Percentiles rank a stretch among this genome's conserved stretches.
These are phyloP conservation scores for Penaeus indicus DNA, from an alignment of 1,140 invertebrate species.

Conservation along the genomic window DNA sequence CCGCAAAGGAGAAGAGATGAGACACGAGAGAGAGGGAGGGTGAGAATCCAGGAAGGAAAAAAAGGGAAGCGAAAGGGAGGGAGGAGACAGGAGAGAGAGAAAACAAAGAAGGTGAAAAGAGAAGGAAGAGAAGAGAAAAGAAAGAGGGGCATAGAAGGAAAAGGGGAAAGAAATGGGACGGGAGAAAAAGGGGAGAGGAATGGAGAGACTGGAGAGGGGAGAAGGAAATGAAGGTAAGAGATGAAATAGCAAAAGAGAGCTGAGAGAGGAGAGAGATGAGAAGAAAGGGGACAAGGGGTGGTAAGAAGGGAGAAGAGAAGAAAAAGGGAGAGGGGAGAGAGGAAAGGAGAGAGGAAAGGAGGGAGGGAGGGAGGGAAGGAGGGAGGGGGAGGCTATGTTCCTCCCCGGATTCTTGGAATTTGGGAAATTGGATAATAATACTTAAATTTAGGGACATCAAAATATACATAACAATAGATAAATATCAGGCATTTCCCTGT, in stretches of 20 bases:
- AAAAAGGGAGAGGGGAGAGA: not conserved
- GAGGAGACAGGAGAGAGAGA: not conserved
- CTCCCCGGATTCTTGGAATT: not conserved
- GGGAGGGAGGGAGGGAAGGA: not conserved
- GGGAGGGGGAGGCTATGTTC: not conserved
- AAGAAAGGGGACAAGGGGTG: not conserved
- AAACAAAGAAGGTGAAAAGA: not conserved
- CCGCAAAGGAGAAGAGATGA: no score
- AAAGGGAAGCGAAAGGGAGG: not conserved
- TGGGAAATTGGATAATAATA: not conserved
- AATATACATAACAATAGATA: not conserved
- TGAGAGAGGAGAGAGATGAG: not conserved
- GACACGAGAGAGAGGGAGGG: no score
- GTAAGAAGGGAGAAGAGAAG: not conserved
- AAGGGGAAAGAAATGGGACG: no score
- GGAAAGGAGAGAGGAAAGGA: not conserved
- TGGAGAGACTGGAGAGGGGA: not conserved
- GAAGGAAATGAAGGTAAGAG: not conserved
- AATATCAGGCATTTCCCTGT: not conserved
- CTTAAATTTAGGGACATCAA: not conserved
- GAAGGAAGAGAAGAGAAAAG: not conserved
- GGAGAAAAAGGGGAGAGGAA: no score
- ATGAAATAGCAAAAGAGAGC: not conserved
- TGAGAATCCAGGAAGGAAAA: no score
- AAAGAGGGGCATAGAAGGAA: not conserved